phyloP scores from a whole-genome alignment of 2,113 vertebrate species.

The Gila orcuttii region DNA sequence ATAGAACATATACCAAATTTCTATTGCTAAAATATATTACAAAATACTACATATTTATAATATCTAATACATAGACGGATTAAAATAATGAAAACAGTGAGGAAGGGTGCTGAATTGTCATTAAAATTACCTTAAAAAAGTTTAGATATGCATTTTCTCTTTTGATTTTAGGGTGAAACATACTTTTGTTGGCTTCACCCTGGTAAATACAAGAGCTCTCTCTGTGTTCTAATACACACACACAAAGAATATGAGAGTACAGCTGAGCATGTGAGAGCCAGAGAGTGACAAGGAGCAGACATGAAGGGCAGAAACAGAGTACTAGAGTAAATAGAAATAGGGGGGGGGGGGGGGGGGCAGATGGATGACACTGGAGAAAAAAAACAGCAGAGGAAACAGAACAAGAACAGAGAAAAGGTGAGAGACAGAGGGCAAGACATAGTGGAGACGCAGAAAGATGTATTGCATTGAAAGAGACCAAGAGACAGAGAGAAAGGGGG shows the following conservation, averaged over 20 bases:
- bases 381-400: background rate
- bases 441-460: background rate
- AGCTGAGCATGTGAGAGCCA: slow-evolving; percentile 28
- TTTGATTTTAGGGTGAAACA: background rate
- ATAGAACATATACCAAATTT: too few relatives aligned
- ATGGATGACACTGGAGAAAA: background rate
- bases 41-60: too few relatives aligned
- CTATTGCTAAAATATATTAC: too few relatives aligned
- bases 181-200: background rate
- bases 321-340: slow-evolving; percentile 17
- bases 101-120: too few relatives aligned
- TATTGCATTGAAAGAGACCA: slow-evolving; percentile 10
- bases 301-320: slow-evolving; percentile 36
- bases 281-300: slow-evolving; percentile 41
- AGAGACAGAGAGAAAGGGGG: background rate
- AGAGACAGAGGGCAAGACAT: background rate
- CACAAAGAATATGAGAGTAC: slow-evolving; percentile 40
- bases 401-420: slow-evolving; percentile 29
- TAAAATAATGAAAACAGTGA: too few relatives aligned
- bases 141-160: background rate
- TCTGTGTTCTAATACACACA: background rate
- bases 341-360: background rate
- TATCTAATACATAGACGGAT: too few relatives aligned
- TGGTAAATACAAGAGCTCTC: background rate
- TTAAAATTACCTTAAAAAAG: too few relatives aligned